Evolutionary conservation across 37 sponge, comb jelly and placozoan genomes (phyloP).

Genomic region (Oopsacas minuta): DNA sequence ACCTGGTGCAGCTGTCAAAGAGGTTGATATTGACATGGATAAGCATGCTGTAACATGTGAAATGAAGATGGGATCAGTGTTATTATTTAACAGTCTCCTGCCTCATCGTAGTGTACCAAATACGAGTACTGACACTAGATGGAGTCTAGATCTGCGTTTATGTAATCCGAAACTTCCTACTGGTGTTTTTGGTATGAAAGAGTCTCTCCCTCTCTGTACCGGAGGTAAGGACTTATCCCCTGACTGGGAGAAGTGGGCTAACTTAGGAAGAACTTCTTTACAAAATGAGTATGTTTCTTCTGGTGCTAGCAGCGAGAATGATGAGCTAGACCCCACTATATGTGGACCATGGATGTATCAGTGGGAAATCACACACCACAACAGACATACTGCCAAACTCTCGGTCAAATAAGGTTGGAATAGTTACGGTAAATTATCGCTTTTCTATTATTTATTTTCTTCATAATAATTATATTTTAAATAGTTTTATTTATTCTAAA

Average conservation of each 20-base stretch:
- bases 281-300: conserved; percentile 10
- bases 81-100: conserved; percentile 55
- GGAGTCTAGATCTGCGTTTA: conserved; percentile 83
- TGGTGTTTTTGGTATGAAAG: conserved; percentile 58
- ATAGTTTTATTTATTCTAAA: too few relatives aligned
- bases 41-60: conserved; percentile 62
- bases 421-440: too few relatives aligned
- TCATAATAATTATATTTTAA: too few relatives aligned
- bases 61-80: conserved; percentile 57
- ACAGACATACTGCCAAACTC: conserved; percentile 43
- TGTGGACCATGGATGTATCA: conserved; percentile 78
- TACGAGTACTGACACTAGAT: conserved; percentile 45
- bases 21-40: conserved; percentile 38
- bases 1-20: conserved; percentile 46
- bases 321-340: conserved; percentile 63
- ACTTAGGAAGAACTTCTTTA: conserved; percentile 30
- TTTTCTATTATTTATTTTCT: too few relatives aligned
- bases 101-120: conserved; percentile 71
- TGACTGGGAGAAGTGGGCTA: conserved; percentile 54
- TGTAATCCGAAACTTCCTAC: conserved; percentile 42
- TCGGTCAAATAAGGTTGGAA: not conserved
- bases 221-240: conserved; percentile 31
- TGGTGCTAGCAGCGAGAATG: conserved; percentile 4
- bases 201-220: conserved; percentile 37
- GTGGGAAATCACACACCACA: conserved; percentile 74